phyloP scores from a whole-genome alignment of 2,113 vertebrate species.

The Paraplagusia blochii region DNA sequence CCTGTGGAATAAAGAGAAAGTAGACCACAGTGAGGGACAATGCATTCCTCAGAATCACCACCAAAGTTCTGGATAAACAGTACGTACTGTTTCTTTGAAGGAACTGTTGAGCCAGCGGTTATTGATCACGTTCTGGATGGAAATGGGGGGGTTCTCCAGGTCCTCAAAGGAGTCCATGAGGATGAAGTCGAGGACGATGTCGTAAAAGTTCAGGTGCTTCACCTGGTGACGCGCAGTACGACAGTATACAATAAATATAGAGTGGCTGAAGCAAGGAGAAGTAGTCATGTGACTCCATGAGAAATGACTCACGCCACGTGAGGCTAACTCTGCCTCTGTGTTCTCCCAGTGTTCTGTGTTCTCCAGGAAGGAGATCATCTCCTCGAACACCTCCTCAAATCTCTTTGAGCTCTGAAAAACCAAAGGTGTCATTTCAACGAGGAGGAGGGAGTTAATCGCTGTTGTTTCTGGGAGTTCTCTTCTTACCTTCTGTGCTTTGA shows the following conservation, averaged over 20 bases:
- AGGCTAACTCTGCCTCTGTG: slow-evolving; percentile 88
- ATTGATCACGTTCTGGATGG: slow-evolving; percentile 94
- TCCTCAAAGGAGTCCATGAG: slow-evolving; percentile 99
- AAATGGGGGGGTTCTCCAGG: slow-evolving; percentile 94
- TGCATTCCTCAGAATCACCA: background rate
- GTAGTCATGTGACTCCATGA: background rate
- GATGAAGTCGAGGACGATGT: slow-evolving; percentile 96
- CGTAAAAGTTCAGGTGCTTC: slow-evolving; percentile 94
- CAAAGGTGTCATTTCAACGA: background rate
- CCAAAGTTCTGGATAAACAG: no score
- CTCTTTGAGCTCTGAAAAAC: slow-evolving; percentile 86
- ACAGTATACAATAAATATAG: background rate
- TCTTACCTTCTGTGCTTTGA: slow-evolving; percentile 88
- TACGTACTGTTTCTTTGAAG: slow-evolving; percentile 95
- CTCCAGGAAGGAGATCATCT: slow-evolving; percentile 93
- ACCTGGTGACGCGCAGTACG: slow-evolving; percentile 72
- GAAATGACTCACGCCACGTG: slow-evolving; percentile 82
- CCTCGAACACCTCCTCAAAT: slow-evolving; percentile 95
- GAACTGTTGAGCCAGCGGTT: slow-evolving; percentile 95
- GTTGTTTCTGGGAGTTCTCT: background rate
- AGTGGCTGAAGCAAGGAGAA: background rate
- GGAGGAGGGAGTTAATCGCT: background rate
- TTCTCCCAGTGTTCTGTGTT: slow-evolving; percentile 90
- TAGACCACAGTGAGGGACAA: background rate
- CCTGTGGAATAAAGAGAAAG: slow-evolving; percentile 68